Base-by-base conservation (phyloP, 53 echinoderm and acorn worm genomes). In the Patiria pectinifera region DNA sequence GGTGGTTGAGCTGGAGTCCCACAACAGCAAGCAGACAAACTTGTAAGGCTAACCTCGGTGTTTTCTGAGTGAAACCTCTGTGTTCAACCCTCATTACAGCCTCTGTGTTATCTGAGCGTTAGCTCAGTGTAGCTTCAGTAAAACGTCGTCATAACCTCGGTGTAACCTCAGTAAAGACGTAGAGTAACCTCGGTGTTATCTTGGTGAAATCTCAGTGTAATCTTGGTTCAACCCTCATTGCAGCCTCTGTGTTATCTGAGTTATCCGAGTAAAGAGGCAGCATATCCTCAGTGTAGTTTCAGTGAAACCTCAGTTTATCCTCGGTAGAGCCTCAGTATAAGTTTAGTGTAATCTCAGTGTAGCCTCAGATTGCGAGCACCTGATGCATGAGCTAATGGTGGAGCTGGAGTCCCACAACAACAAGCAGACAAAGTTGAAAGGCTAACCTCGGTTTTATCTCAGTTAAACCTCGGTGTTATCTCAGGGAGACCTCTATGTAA, bases 361-460 rank as follows among this genome's bases (percentile, higher is more conserved):
- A 35, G 35, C 35, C 35, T 35, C 35, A 35, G 35, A 35, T 35
- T 97, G 97, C 59, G 95, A 95, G 6, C 97, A 97, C 80, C 97
- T 99, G 45, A 86, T 99, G 76, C 91, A 95, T 74, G 92, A 97
- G 81, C 81, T 99, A 11, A 81, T 92, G 61, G 74, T 62, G 11
- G 95, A 89, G 45, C 71, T 99, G 18, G 99, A 96, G 23, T n/a
- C 81, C 19, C 94, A 96, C 92, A 96, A 99, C 86, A 95, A 82
- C 84, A 95, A 93, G 45, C 96, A 96, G 82, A 96, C 93, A 35
- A 96, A 96, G 91, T 99, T 99, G 98, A 96, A 87, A 98, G 98
- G 95, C 16, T 23, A 15, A 11, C 6, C 80, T 47, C 46, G 80
- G 66, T 66, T n/a, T 76, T 21, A 76, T n/a, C 11, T 76, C 23